phyloP scores from a whole-genome alignment of 1,140 invertebrate species.

The Brachionus calyciflorus region DNA sequence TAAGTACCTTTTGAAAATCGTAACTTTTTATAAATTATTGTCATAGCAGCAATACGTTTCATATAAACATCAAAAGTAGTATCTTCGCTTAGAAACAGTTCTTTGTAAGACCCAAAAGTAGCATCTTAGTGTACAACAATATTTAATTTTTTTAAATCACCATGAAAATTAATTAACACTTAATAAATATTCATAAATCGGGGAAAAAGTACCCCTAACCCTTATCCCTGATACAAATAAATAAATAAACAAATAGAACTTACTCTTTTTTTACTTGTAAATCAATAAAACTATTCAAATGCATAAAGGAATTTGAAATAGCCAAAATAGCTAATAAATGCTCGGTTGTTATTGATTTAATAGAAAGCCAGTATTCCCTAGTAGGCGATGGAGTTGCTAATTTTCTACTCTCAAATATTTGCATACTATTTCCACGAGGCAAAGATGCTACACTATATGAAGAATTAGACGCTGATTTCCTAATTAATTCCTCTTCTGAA shows the following conservation, averaged over 20 bases:
- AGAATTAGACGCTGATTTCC: background rate
- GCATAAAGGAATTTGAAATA: conserved; percentile 50
- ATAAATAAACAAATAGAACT: conserved; percentile 25
- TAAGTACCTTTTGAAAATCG: no score
- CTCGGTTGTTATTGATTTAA: conserved; percentile 47
- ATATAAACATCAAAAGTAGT: no score
- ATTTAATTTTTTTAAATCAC: no score
- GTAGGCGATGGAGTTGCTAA: background rate
- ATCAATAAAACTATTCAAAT: conserved; percentile 47
- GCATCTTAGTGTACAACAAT: no score
- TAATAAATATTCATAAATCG: no score
- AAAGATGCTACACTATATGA: conserved; percentile 48
- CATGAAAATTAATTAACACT: no score
- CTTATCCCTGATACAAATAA: conserved; percentile 48
- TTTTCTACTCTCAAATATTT: background rate
- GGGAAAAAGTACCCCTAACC: no score
- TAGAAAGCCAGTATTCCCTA: conserved; percentile 12
- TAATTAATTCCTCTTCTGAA: background rate
- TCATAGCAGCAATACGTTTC: no score
- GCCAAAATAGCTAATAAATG: conserved; percentile 50
- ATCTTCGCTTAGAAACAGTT: no score
- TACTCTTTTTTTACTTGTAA: background rate
- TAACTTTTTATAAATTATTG: no score
- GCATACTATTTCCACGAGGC: conserved; percentile 51
- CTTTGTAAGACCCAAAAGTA: no score